Evolutionary conservation across 2,797 vertebrate species (phyloP).

Genomic region (Sciaenops ocellatus): DNA sequence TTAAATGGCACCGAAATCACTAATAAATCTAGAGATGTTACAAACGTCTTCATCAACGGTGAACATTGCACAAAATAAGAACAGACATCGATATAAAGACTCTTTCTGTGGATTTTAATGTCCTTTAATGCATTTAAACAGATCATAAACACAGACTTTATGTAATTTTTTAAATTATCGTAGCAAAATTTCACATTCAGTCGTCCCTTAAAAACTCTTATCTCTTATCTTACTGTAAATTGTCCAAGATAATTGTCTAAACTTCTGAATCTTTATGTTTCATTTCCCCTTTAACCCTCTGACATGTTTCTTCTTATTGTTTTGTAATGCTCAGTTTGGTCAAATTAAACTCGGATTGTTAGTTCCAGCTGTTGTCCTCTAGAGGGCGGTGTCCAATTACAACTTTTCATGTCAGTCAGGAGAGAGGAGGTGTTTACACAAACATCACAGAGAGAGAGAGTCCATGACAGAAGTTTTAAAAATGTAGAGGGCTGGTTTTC

Average conservation of each 20-base stretch:
- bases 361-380: constrained; percentile 13
- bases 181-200: too few species aligned
- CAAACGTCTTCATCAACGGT: too few species aligned
- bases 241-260: not conserved
- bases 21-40: too few species aligned
- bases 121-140: too few species aligned
- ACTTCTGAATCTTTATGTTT: not conserved
- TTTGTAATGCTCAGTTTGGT: not conserved
- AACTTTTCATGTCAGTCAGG: constrained; percentile 5
- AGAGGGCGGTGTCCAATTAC: constrained; percentile 55
- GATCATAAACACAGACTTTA: too few species aligned
- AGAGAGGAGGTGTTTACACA: constrained; percentile 16
- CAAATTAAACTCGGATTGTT: not conserved
- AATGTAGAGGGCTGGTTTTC: not conserved
- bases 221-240: not conserved
- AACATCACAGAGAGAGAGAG: constrained; percentile 9
- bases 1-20: too few species aligned
- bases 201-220: not conserved
- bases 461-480: not conserved
- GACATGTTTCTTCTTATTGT: not conserved
- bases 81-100: too few species aligned
- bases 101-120: too few species aligned
- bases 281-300: not conserved
- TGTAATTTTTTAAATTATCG: too few species aligned
- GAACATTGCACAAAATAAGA: too few species aligned